Evolutionary conservation across 2,113 vertebrate species (phyloP).

Genomic region (Psilopogon haemacephalus): DNA sequence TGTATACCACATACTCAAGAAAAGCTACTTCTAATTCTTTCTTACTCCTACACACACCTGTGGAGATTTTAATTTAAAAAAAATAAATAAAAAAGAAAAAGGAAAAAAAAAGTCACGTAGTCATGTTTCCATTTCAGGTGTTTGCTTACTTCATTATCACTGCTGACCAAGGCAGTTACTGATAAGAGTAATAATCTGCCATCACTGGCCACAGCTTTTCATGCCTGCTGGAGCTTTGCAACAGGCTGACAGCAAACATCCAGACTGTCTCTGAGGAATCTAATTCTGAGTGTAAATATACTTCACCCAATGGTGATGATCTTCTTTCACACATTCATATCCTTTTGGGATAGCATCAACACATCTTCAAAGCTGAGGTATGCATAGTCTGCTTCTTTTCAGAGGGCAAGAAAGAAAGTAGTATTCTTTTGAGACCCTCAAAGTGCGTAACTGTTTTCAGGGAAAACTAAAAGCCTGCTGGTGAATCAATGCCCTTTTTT

Average conservation of each 20-base stretch:
- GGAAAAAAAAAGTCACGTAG: no score
- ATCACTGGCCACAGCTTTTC: neutral
- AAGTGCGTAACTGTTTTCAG: neutral
- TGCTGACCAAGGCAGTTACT: neutral
- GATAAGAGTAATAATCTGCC: neutral
- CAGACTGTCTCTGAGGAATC: neutral
- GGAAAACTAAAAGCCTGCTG: neutral
- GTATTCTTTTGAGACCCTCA: neutral
- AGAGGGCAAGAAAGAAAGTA: neutral
- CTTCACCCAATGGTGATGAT: neutral
- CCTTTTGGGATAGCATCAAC: neutral
- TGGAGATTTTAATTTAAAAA: neutral
- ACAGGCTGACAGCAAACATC: neutral
- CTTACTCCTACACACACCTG: neutral
- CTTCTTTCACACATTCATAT: neutral
- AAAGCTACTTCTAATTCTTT: neutral
- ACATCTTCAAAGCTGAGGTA: neutral
- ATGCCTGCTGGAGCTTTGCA: neutral
- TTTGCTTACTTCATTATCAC: neutral
- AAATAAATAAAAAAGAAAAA: no score
- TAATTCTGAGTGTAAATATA: neutral
- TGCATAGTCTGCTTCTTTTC: neutral
- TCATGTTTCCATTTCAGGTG: neutral
- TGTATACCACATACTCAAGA: neutral
- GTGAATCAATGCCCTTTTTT: neutral